Evolutionary conservation across 2,888 invertebrate genomes (phyloP).

Genomic region (Scaptomyza flava): DNA sequence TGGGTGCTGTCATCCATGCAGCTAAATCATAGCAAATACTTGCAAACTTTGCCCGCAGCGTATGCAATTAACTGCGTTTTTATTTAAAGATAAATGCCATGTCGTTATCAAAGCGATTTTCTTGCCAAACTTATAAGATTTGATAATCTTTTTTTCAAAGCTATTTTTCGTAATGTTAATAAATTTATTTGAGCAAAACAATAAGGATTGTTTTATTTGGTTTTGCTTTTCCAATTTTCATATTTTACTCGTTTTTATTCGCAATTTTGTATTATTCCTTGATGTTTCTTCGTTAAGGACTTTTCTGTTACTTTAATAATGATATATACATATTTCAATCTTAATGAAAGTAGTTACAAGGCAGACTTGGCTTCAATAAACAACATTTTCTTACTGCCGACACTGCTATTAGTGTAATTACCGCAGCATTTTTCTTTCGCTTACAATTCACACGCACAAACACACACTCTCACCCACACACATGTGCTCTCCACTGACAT

Average conservation of each 20-base stretch:
- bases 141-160: too few relatives aligned
- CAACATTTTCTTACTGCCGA: conserved; percentile 57
- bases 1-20: conserved; percentile 14
- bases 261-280: not conserved
- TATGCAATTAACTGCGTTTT: conserved; percentile 14
- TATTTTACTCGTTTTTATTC: too few relatives aligned
- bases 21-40: conserved; percentile 39
- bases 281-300: not conserved
- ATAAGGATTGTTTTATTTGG: too few relatives aligned
- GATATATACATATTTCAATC: conserved; percentile 70
- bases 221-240: not conserved
- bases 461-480: conserved; percentile 7
- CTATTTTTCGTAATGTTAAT: too few relatives aligned
- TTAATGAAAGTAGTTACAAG: conserved; percentile 79
- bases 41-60: conserved; percentile 8
- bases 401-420: conserved; percentile 77
- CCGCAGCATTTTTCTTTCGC: conserved; percentile 70
- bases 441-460: conserved; percentile 24
- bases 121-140: too few relatives aligned
- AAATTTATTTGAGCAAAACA: too few relatives aligned
- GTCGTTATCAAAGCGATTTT: not conserved
- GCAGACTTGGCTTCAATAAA: conserved; percentile 63
- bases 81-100: not conserved
- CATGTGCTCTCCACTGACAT: conserved; percentile 30
- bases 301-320: conserved; percentile 33